Percentiles rank a stretch among this genome's conserved stretches.
Evolutionary conservation across 1,140 invertebrate species (phyloP).

Genomic region (Schmidtea mediterranea): DNA sequence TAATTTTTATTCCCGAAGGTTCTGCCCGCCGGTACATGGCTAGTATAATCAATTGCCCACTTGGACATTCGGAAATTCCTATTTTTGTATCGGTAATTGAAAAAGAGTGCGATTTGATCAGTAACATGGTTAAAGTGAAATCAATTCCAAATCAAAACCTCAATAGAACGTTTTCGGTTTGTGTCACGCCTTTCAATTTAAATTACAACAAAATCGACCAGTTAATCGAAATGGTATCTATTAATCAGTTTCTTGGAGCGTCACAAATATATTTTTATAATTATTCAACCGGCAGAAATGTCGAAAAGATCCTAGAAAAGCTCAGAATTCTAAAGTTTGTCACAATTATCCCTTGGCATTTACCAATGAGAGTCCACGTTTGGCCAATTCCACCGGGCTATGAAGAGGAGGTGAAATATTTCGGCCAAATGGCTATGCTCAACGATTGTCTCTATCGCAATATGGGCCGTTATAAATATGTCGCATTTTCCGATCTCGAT

Average conservation of each 20-base stretch:
- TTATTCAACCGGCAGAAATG: slow-evolving; percentile 48
- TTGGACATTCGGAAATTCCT: too few relatives aligned
- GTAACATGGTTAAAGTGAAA: too few relatives aligned
- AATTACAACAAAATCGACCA: slow-evolving; percentile 45
- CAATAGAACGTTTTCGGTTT: slow-evolving; percentile 40
- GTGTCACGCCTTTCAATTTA: slow-evolving; percentile 71
- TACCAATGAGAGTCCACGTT: slow-evolving; percentile 37
- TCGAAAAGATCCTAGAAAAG: slow-evolving; percentile 37
- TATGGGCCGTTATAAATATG: slow-evolving; percentile 15
- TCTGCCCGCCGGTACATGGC: background rate
- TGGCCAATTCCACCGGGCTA: slow-evolving; percentile 9
- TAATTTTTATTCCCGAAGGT: slow-evolving; percentile 3
- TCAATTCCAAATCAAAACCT: background rate
- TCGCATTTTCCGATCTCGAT: slow-evolving; percentile 22
- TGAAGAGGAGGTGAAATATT: slow-evolving; percentile 53
- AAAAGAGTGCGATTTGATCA: too few relatives aligned
- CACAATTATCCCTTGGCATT: slow-evolving; percentile 50
- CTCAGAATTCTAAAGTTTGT: slow-evolving; percentile 37
- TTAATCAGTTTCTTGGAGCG: slow-evolving; percentile 58
- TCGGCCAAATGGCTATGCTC: slow-evolving; percentile 19
- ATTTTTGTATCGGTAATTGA: too few relatives aligned
- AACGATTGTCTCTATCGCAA: slow-evolving; percentile 22
- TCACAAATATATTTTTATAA: slow-evolving; percentile 72
- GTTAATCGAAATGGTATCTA: slow-evolving; percentile 65
- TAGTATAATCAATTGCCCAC: background rate